These are phyloP conservation scores for Polypterus senegalus DNA, from an alignment of 2,113 vertebrate genomes.

Conservation along the genomic window DNA sequence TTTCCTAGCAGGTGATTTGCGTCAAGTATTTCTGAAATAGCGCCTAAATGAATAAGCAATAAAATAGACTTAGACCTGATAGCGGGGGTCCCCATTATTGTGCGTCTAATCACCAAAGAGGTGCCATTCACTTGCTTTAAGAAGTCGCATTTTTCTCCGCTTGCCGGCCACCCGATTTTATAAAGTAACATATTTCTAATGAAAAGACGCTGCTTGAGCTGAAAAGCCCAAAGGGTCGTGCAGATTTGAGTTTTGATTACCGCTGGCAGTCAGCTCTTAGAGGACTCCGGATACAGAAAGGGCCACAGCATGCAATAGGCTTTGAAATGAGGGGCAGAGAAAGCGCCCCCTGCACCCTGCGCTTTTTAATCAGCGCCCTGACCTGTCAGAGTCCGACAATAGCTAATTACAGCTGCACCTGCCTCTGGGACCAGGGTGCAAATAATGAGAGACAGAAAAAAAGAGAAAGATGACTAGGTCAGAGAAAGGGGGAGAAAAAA, in stretches of 20 bases:
- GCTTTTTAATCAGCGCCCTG: slow-evolving; percentile 96
- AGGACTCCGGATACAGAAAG: slow-evolving; percentile 87
- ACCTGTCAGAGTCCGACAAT: slow-evolving; percentile 99
- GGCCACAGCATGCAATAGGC: slow-evolving; percentile 93
- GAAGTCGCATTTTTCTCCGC: slow-evolving; percentile 92
- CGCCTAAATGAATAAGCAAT: slow-evolving; percentile 99
- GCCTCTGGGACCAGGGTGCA: slow-evolving; percentile 73
- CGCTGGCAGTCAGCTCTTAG: slow-evolving; percentile 96
- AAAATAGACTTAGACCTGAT: slow-evolving; percentile 91
- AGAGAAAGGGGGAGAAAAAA: too few species aligned
- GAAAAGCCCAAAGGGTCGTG: slow-evolving; percentile 82
- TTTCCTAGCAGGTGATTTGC: slow-evolving; percentile 90
- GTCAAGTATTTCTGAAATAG: slow-evolving; percentile 91
- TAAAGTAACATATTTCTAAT: slow-evolving; percentile 97
- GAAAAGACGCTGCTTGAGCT: slow-evolving; percentile 97
- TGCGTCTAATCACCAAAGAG: slow-evolving; percentile 98
- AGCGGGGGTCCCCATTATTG: slow-evolving; percentile 95
- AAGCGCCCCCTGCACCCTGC: slow-evolving; percentile 83
- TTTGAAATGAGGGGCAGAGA: slow-evolving; percentile 82
- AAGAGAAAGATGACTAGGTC: too few species aligned
- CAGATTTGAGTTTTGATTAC: slow-evolving; percentile 98
- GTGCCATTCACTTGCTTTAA: slow-evolving; percentile 97
- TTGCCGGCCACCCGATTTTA: slow-evolving; percentile 86
- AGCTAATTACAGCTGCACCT: slow-evolving; percentile 99
- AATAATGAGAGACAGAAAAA: too few species aligned